Base-by-base conservation (phyloP, 2,888 invertebrate genomes). In the Andrena trimmerana region DNA sequence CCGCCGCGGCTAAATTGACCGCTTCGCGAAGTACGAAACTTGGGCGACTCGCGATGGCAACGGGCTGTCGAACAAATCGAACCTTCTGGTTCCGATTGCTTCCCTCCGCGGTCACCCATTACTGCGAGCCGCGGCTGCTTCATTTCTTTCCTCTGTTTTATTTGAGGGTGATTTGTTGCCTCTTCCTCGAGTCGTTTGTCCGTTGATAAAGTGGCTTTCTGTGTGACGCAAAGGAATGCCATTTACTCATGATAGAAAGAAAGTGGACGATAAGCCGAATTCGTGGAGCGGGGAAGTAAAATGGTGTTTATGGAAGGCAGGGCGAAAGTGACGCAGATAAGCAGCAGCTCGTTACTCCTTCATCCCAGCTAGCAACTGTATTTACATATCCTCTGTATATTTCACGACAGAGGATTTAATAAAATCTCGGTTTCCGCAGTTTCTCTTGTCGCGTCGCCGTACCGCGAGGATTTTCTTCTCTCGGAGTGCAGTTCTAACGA, bases 361-460 rank as follows among this genome's bases (percentile, higher is more conserved):
- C 66, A 42, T 59, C 48, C 48, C 2, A 20, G 24, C 16, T 6
- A 29, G 54, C 48, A 48, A 57, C 57, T 31, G 62, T 63, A 78
- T 78, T 78, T 78, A 78, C 73, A 78, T 73, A 66, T 59, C 73
- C 59, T 0, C 60, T 66, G 66, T 66, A 27, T 33, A 66, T 65
- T 73, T 72, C 59, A 48, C 50, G 8, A 48, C n/a, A 65, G 36
- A 29, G 65, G 59, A 50, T 66, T 78, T 78, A 78, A 73, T 66
- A 73, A 73, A 78, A 73, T 59, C 63, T 33, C n/a, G 54, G 54
- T 50, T 50, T 36, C 29, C 54, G 2, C 16, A 13, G 20, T 48
- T 54, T 20, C 66, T 54, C 67, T 42, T 27, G 5, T 13, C 66
- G 13, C 16, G 5, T 48, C 8, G 24, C 10, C 16, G 42, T 13